Evolutionary conservation across 2,113 vertebrate genomes (phyloP).

Genomic region (Bucco capensis): DNA sequence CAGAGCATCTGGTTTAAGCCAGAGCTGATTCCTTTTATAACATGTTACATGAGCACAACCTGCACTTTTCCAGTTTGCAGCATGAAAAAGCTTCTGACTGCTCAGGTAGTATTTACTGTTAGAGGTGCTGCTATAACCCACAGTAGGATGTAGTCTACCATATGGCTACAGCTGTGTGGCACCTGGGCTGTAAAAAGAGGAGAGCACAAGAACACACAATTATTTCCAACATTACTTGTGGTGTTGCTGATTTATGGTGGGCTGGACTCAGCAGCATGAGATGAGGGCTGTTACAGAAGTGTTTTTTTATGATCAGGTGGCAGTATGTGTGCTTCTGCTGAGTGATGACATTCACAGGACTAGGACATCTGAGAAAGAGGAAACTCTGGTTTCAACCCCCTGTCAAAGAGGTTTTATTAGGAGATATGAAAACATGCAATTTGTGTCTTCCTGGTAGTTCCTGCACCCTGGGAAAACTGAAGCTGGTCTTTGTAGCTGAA

Average conservation of each 20-base stretch:
- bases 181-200: slow-evolving; percentile 9
- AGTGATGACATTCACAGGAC: slow-evolving; percentile 50
- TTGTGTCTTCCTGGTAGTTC: slow-evolving; percentile 22
- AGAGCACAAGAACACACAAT: neutral
- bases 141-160: neutral
- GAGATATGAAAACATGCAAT: slow-evolving; percentile 39
- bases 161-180: slow-evolving; percentile 14
- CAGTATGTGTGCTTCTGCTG: neutral
- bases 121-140: neutral
- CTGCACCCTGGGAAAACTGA: neutral
- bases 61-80: neutral
- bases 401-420: slow-evolving; percentile 23
- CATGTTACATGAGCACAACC: neutral
- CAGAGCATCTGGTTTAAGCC: neutral
- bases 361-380: slow-evolving; percentile 24
- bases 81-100: neutral
- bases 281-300: slow-evolving; percentile 44
- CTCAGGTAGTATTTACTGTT: neutral
- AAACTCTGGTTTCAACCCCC: slow-evolving; percentile 15
- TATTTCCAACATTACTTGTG: neutral
- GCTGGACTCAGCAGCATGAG: slow-evolving; percentile 47
- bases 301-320: slow-evolving; percentile 41
- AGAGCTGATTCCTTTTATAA: neutral
- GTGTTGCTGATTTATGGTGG: slow-evolving; percentile 44
- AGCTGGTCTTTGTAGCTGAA: slow-evolving; percentile 20